phyloP scores from a whole-genome alignment of 2,888 invertebrate species.

The Dryobotodes eremita region DNA sequence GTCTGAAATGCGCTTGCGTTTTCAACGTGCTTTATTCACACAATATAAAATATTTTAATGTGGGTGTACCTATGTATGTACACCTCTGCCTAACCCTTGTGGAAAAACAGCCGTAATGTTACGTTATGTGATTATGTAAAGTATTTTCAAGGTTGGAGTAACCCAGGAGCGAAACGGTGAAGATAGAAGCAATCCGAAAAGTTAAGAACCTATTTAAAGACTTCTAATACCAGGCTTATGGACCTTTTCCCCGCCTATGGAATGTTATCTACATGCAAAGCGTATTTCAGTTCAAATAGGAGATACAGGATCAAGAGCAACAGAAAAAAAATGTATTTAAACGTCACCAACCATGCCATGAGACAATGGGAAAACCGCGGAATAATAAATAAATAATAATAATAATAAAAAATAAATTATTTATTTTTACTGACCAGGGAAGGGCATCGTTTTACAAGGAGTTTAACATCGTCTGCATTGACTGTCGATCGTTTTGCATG shows the following conservation, averaged over 20 bases:
- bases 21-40: neutral
- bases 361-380: too few species aligned
- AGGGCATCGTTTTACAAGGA: slow-evolving; percentile 91
- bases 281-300: neutral
- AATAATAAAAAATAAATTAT: too few species aligned
- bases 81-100: neutral
- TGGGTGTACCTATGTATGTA: neutral
- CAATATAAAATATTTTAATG: neutral
- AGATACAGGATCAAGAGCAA: neutral
- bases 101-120: neutral
- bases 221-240: neutral
- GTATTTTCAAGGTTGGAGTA: neutral
- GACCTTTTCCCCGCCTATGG: neutral
- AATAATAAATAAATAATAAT: too few species aligned
- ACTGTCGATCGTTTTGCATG: slow-evolving; percentile 92
- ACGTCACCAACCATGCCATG: neutral
- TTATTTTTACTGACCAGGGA: slow-evolving; percentile 87
- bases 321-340: neutral
- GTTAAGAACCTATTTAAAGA: neutral
- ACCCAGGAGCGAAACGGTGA: neutral
- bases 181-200: neutral
- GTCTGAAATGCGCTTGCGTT: neutral
- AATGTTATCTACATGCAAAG: neutral
- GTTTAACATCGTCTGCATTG: slow-evolving; percentile 92
- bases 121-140: neutral